A percentile compares a stretch with the other conserved stretches of the same genome.
phyloP scores from a whole-genome alignment of 2,797 vertebrate species.

The Staurois parvus region DNA sequence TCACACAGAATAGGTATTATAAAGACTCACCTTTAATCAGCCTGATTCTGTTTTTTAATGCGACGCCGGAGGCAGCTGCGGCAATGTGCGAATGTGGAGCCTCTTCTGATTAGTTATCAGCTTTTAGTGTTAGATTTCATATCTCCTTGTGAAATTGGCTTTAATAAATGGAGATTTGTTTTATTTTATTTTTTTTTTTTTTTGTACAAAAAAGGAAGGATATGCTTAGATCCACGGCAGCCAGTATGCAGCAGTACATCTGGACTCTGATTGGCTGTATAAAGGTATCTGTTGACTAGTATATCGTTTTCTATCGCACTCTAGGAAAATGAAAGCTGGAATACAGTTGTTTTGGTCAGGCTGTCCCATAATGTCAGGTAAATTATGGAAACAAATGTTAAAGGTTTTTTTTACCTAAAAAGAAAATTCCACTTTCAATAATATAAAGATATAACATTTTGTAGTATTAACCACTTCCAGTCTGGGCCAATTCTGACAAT shows the following conservation, averaged over 20 bases:
- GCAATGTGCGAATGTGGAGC: constrained; percentile 7
- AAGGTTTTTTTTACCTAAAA: no score
- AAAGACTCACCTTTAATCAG: constrained; percentile 61
- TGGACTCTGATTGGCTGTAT: background rate
- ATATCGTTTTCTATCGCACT: no score
- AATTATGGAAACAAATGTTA: no score
- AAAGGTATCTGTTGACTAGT: background rate
- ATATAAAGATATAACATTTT: no score
- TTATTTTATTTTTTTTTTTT: background rate
- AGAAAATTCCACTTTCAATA: no score
- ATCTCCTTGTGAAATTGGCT: constrained; percentile 54
- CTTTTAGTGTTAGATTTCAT: constrained; percentile 46
- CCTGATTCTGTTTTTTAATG: constrained; percentile 57
- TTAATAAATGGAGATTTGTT: constrained; percentile 24
- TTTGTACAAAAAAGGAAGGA: background rate
- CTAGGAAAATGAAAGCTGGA: background rate
- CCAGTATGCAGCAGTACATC: background rate
- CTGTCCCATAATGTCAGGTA: no score
- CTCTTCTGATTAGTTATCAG: constrained; percentile 49
- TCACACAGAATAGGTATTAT: constrained; percentile 55
- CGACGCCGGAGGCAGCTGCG: constrained; percentile 23
- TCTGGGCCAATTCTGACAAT: no score
- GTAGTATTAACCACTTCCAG: no score
- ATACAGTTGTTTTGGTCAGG: background rate
- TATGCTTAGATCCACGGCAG: background rate